These are phyloP conservation scores for Polypedilum pembai DNA, from an alignment of 1,140 invertebrate species.

Conservation along the genomic window DNA sequence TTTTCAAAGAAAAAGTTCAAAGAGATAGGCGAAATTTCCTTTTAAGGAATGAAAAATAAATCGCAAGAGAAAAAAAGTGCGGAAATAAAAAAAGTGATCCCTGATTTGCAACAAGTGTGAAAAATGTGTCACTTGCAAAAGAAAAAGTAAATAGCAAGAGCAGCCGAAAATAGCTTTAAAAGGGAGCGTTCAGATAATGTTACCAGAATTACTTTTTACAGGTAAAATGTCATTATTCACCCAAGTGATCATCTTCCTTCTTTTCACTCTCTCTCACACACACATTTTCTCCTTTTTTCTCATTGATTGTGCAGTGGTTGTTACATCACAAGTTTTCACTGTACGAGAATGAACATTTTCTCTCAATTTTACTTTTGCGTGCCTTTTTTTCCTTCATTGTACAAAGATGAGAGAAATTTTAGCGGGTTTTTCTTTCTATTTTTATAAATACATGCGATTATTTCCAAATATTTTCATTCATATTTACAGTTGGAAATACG, in stretches of 20 bases:
- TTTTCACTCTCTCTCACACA: not conserved
- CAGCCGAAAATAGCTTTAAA: not conserved
- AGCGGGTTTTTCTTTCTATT: constrained; percentile 1
- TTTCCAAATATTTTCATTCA: not conserved
- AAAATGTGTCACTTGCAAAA: not conserved
- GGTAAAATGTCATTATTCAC: not conserved
- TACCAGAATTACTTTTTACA: constrained; percentile 15
- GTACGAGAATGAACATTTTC: not conserved
- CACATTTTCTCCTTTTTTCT: not conserved
- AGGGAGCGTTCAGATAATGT: constrained; percentile 9
- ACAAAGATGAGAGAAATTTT: not conserved
- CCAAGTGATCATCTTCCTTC: not conserved
- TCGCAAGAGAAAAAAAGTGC: constrained; percentile 15
- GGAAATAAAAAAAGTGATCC: constrained; percentile 10
- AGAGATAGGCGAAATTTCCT: no score
- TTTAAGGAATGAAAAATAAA: constrained; percentile 13
- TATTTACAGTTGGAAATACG: constrained; percentile 20
- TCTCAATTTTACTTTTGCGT: not conserved
- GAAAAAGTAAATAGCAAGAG: not conserved
- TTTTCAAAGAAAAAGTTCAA: not conserved
- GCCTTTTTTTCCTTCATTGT: not conserved
- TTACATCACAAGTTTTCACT: not conserved
- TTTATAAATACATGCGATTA: not conserved
- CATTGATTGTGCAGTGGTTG: constrained; percentile 8
- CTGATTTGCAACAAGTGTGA: constrained; percentile 2